Base-by-base conservation (phyloP, 2,888 invertebrate species). In the Syrista parreyssii region DNA sequence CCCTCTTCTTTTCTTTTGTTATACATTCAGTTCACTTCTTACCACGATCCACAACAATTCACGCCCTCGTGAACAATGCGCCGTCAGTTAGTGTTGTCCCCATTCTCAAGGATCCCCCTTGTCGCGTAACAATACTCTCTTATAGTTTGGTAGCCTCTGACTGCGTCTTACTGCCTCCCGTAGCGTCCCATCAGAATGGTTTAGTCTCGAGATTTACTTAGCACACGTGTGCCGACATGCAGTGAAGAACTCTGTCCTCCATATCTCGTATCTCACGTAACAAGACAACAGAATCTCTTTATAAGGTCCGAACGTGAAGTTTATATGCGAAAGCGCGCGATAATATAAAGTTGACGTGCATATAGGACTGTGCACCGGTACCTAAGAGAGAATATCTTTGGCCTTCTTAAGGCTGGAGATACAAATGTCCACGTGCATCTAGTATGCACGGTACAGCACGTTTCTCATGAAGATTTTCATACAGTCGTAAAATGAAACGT, bases 271-370 rank as follows among this genome's bases (percentile, higher is more conserved):
- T 86, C 84, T 84, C 86, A 85, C 87, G 86, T 88, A 89, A 89
- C 88, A 86, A 89, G 88, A 89, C 88, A 88, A 89, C 88, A 84
- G 84, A 84, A 86, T 55, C 85, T 86, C 88, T 89, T 89, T 89
- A 86, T 86, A 88, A 87, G 88, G 88, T 79, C 83, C 82, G 80
- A 82, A 80, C 78, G 79, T 76, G 78, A 79, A 82, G 80, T 78
- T 78, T 78, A 78, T 75, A 68, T 78, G 74, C 78, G 31, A 74
- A n/a, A n/a, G 77, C 36, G 32, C 35, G 77, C 75, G 69, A 77
- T 77, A 75, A 77, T 69, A 74, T 71, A 77, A 75, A 77, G 74
- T 40, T 76, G 77, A 77, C 74, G 74, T 77, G 30, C 36, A 15
- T 30, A 35, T 55, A 55, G 55, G 55, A 55, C 55, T 55, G 34